Conservation (phyloP, 2,113 vertebrate species). For the Sinosuthora webbiana region DNA sequence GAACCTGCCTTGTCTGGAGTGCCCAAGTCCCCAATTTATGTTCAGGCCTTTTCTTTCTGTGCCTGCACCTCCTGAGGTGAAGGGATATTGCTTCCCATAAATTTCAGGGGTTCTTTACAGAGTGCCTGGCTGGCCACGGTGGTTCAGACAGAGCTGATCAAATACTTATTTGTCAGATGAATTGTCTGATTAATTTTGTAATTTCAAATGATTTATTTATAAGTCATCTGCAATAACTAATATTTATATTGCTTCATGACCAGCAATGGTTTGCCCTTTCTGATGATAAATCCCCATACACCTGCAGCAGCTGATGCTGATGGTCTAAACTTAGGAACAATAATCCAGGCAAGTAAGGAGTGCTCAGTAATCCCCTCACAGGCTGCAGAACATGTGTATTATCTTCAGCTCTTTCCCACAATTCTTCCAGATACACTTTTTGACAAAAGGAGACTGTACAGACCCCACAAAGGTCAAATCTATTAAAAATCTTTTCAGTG, state of each 20-base stretch:
- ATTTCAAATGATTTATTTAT: conserved; percentile 38
- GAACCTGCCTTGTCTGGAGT: not conserved
- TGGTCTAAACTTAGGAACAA: not conserved
- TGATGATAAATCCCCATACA: not conserved
- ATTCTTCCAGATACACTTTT: conserved; percentile 1
- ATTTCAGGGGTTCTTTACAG: not conserved
- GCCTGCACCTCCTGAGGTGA: not conserved
- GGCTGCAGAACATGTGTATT: not conserved
- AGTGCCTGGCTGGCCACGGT: not conserved
- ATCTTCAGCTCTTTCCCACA: not conserved
- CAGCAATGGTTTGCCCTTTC: not conserved
- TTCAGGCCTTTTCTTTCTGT: not conserved
- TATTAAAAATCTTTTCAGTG: conserved; percentile 42
- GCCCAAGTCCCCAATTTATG: not conserved
- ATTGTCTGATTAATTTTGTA: conserved; percentile 6
- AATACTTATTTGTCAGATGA: not conserved
- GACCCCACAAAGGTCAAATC: conserved; percentile 41
- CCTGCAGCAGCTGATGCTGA: not conserved
- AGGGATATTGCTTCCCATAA: not conserved
- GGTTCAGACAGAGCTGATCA: not conserved
- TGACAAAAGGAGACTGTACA: conserved; percentile 12
- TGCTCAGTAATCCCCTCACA: not conserved
- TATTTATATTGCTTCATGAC: conserved; percentile 13
- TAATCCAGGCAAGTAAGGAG: not conserved
- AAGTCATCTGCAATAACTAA: conserved; percentile 27